A percentile compares a stretch with the other conserved stretches of the same genome.
Conservation (phyloP, 2,888 invertebrate species). For the Apamea anceps region DNA sequence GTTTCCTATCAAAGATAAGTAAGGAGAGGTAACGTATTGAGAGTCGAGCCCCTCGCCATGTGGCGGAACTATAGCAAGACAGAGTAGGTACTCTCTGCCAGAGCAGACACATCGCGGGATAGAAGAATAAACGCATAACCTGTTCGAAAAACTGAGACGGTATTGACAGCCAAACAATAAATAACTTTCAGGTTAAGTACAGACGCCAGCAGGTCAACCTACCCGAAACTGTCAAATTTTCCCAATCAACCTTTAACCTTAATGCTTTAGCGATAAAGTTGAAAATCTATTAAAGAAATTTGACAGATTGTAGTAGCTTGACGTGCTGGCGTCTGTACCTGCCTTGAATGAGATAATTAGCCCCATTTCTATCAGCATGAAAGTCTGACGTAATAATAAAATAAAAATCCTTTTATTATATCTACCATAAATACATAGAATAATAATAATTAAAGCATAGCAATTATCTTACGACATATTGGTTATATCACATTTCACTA, state of each 20-base stretch:
- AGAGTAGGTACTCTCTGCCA: background rate
- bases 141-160: background rate
- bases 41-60: background rate
- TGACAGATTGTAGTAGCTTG: too few relatives aligned
- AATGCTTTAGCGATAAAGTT: too few relatives aligned
- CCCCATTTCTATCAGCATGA: background rate
- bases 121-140: background rate
- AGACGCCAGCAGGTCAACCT: too few relatives aligned
- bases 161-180: background rate
- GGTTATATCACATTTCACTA: too few relatives aligned
- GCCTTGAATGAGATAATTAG: background rate
- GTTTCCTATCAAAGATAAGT: background rate
- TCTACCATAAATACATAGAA: background rate
- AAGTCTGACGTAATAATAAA: background rate
- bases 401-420: background rate
- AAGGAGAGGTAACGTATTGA: background rate
- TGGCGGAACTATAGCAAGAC: background rate
- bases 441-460: background rate
- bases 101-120: background rate
- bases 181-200: background rate
- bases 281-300: too few relatives aligned
- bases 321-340: too few relatives aligned
- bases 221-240: too few relatives aligned
- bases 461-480: background rate
- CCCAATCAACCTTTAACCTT: too few relatives aligned